Conservation (phyloP, 2,113 vertebrate genomes). For the Glaucidium brasilianum region DNA sequence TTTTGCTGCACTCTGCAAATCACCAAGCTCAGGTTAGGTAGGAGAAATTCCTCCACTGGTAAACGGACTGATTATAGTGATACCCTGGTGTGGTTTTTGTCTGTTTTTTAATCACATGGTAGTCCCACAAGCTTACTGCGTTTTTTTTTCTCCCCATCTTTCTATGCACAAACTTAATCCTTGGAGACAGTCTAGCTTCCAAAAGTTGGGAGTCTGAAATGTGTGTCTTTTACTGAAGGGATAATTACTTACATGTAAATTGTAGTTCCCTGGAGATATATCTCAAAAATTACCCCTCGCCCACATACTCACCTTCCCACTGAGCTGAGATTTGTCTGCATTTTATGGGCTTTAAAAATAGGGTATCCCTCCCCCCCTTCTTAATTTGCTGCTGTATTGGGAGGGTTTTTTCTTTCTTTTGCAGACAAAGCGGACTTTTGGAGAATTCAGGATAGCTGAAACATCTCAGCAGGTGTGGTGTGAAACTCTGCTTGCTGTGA, state of each 20-base stretch:
- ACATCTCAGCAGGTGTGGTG: constrained; percentile 30
- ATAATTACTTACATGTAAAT: not conserved
- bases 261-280: not conserved
- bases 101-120: not conserved
- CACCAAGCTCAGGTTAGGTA: not conserved
- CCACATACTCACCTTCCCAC: not conserved
- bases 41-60: not conserved
- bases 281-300: not conserved
- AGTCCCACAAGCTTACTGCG: not conserved
- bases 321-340: not conserved
- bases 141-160: not conserved
- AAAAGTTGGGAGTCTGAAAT: not conserved
- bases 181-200: not conserved
- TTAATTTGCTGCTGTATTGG: not conserved
- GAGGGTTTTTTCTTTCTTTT: not conserved
- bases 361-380: not conserved
- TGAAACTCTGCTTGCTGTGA: constrained; percentile 22
- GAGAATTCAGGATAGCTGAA: not conserved
- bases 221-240: not conserved
- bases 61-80: not conserved
- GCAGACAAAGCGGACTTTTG: not conserved
- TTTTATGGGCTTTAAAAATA: constrained; percentile 2
- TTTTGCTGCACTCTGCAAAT: not conserved
- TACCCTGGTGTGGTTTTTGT: not conserved
- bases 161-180: not conserved